These are phyloP conservation scores for Drosophila anomalata DNA, from an alignment of 2,888 invertebrate genomes.

Conservation along the genomic window DNA sequence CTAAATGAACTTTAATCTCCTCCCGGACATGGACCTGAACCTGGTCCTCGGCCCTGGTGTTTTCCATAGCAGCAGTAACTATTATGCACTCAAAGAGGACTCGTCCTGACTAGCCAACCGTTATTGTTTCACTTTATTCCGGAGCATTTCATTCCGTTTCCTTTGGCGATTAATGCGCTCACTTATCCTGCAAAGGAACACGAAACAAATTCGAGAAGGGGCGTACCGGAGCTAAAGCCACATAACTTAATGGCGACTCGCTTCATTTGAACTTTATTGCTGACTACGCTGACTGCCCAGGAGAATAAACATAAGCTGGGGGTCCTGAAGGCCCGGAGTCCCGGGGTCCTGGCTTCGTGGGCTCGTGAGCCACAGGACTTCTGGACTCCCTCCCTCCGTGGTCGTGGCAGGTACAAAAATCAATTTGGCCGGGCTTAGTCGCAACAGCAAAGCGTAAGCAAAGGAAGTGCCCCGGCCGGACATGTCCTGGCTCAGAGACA, in stretches of 20 bases:
- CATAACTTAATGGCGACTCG: slow-evolving; percentile 76
- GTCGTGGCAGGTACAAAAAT: slow-evolving; percentile 66
- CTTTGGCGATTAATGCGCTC: slow-evolving; percentile 73
- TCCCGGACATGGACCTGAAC: neutral
- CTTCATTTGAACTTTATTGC: slow-evolving; percentile 79
- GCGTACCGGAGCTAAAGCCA: slow-evolving; percentile 63
- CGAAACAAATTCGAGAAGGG: slow-evolving; percentile 42
- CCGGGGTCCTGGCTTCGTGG: neutral
- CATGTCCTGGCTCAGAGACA: slow-evolving; percentile 38
- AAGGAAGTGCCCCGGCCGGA: slow-evolving; percentile 18
- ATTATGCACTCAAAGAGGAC: slow-evolving; percentile 16
- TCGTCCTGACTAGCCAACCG: slow-evolving; percentile 4
- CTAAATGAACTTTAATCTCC: slow-evolving; percentile 18
- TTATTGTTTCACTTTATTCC: slow-evolving; percentile 45
- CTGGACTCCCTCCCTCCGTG: neutral
- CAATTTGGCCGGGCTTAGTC: slow-evolving; percentile 79
- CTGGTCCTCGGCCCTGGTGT: slow-evolving; percentile 1
- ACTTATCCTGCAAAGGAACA: slow-evolving; percentile 68
- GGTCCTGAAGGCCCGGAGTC: neutral
- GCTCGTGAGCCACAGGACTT: too few relatives aligned
- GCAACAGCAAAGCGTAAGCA: slow-evolving; percentile 78
- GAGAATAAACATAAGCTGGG: slow-evolving; percentile 49
- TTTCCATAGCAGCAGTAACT: slow-evolving; percentile 20
- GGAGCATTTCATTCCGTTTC: slow-evolving; percentile 47
- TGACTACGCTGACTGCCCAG: slow-evolving; percentile 27